Base-by-base conservation (phyloP, 2,888 invertebrate species). In the Acanthoscelides obtectus region DNA sequence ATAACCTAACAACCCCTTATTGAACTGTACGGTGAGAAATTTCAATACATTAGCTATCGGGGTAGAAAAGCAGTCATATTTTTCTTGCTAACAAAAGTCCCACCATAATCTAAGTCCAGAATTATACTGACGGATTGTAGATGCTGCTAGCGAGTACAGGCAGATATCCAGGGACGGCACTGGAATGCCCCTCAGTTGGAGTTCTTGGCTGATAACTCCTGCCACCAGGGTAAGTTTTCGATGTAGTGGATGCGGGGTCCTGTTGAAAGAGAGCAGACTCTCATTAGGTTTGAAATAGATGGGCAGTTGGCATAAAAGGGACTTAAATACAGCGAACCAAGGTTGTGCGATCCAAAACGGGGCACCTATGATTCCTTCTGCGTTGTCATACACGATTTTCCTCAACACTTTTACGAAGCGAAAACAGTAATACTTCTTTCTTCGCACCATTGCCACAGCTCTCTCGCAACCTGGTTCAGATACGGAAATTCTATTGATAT, bases 191-290 rank as follows among this genome's bases (percentile, higher is more conserved):
- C 75, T 72, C 72, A 67, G 21, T 64, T 27, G 65, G 20, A 78
- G 78, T 3, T 77, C 78, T 22, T 75, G 68, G 72, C 76, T 20
- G 80, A 81, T 75, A 79, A 66, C 72, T 71, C 78, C 79, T 72
- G 75, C 80, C 67, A 79, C 76, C 77, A 81, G 79, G 75, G 77
- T 74, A 78, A 81, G 75, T 19, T 74, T 75, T 63, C 64, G 68
- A 65, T 71, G 71, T 21, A 77, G 45, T 4, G 79, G 80, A 63
- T 80, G 81, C 8, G 70, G 69, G 5, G 70, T 80, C 73, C 72
- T 73, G 78, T 75, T 73, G 20, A 73, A 71, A 22, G 69, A 67
- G 20, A 81, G 71, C 20, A 81, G 73, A 72, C 45, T 73, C 45
- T 68, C 45, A 22, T 63, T 27, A 45, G 75, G 72, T 66, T 45